Evolutionary conservation across 2,113 vertebrate species (phyloP).

Genomic region (Stigmatopora nigra): DNA sequence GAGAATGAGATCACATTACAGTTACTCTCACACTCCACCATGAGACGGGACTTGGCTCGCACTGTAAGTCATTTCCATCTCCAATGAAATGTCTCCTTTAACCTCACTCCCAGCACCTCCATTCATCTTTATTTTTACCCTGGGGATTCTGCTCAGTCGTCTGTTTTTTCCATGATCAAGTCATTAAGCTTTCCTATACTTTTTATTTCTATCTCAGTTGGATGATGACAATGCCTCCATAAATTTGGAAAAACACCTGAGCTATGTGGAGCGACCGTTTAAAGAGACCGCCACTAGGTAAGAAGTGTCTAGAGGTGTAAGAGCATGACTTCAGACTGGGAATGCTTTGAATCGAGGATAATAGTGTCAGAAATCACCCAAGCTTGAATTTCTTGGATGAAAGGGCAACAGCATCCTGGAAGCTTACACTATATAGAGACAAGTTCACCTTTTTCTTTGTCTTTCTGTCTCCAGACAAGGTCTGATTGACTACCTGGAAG

Average conservation of each 20-base stretch:
- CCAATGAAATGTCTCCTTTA: slow-evolving; percentile 1
- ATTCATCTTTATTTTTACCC: neutral
- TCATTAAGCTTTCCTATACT: slow-evolving; percentile 5
- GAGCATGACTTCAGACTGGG: neutral
- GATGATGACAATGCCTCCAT: slow-evolving; percentile 80
- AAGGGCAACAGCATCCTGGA: neutral
- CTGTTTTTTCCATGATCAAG: neutral
- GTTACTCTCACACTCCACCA: slow-evolving; percentile 74
- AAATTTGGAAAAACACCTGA: slow-evolving; percentile 79
- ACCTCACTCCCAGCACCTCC: neutral
- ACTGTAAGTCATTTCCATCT: slow-evolving; percentile 71
- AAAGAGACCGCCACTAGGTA: slow-evolving; percentile 89
- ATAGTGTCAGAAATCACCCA: neutral
- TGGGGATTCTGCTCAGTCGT: neutral
- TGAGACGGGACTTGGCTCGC: slow-evolving; percentile 82
- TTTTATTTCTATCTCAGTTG: slow-evolving; percentile 61
- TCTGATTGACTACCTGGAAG: slow-evolving; percentile 80
- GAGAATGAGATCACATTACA: slow-evolving; percentile 92
- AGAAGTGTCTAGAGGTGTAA: neutral
- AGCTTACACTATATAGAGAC: neutral
- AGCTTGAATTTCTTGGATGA: neutral
- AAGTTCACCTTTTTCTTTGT: neutral
- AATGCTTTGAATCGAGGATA: neutral
- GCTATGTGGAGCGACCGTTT: slow-evolving; percentile 83
- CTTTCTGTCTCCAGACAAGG: slow-evolving; percentile 71